These are phyloP conservation scores for Melanotaenia boesemani DNA, from an alignment of 2,797 vertebrate species.

Conservation along the genomic window DNA sequence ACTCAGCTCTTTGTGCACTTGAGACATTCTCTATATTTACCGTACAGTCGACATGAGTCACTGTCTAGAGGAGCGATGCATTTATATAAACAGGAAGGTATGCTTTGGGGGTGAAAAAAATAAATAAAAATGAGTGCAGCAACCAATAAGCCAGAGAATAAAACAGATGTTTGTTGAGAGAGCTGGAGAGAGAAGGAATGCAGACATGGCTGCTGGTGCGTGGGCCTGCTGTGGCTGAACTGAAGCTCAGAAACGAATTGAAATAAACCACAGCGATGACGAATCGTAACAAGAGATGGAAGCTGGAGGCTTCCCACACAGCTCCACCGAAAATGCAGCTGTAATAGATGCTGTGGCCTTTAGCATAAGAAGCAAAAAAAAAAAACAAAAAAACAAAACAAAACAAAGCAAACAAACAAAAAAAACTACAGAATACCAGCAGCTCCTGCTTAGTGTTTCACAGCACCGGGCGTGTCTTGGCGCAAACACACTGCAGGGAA, in stretches of 20 bases:
- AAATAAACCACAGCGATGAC: slow-evolving; percentile 27
- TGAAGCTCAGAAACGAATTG: slow-evolving; percentile 32
- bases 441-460: slow-evolving; percentile 17
- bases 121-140: background rate
- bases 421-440: slow-evolving; percentile 24
- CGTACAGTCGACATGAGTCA: slow-evolving; percentile 46
- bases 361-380: background rate
- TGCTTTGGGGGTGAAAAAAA: slow-evolving; percentile 9
- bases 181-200: slow-evolving; percentile 13
- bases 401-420: background rate
- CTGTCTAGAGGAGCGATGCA: slow-evolving; percentile 48
- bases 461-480: background rate
- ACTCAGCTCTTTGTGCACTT: slow-evolving; percentile 17
- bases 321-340: slow-evolving; percentile 25
- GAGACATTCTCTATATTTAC: slow-evolving; percentile 39
- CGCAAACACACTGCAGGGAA: slow-evolving; percentile 17
- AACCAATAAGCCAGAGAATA: slow-evolving; percentile 32
- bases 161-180: slow-evolving; percentile 40
- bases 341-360: slow-evolving; percentile 47
- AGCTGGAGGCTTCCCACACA: slow-evolving; percentile 49
- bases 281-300: slow-evolving; percentile 6
- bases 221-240: slow-evolving; percentile 1
- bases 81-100: slow-evolving; percentile 37
- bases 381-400: too few species aligned
- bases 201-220: slow-evolving; percentile 33